Percentiles rank a stretch among this genome's conserved stretches.
Evolutionary conservation across 2,797 vertebrate species (phyloP).

Genomic region (Sebastes oblongus): DNA sequence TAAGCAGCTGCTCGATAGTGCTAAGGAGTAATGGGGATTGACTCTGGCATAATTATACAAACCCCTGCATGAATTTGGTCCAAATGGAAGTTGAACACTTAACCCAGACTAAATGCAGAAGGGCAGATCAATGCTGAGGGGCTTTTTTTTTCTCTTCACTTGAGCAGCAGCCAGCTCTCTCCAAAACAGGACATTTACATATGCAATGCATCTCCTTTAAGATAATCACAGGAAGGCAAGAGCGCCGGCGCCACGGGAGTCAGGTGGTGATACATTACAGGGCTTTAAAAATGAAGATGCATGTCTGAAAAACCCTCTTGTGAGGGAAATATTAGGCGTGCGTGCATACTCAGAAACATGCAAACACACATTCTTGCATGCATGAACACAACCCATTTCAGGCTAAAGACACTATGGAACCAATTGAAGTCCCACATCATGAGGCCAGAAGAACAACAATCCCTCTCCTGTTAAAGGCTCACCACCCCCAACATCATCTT

Average conservation of each 20-base stretch:
- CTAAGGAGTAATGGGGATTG: slow-evolving; percentile 96
- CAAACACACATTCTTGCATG: slow-evolving; percentile 17
- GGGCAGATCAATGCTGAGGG: slow-evolving; percentile 85
- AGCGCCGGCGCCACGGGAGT: slow-evolving; percentile 44
- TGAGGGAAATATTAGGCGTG: slow-evolving; percentile 12
- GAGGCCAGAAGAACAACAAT: slow-evolving; percentile 3
- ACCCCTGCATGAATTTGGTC: slow-evolving; percentile 90
- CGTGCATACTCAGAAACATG: slow-evolving; percentile 11
- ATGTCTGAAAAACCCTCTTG: slow-evolving; percentile 49
- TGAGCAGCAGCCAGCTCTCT: slow-evolving; percentile 61
- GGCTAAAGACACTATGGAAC: slow-evolving; percentile 3
- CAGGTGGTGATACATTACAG: slow-evolving; percentile 45
- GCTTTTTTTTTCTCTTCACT: slow-evolving; percentile 63
- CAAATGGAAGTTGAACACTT: slow-evolving; percentile 90
- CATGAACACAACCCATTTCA: slow-evolving; percentile 13
- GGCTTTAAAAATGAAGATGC: slow-evolving; percentile 67
- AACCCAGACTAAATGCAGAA: slow-evolving; percentile 75
- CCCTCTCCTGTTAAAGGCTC: slow-evolving; percentile 2
- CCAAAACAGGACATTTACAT: slow-evolving; percentile 70
- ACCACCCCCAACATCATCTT: not conserved
- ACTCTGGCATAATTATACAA: slow-evolving; percentile 95
- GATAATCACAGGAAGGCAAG: slow-evolving; percentile 69
- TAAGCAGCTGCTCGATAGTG: slow-evolving; percentile 94
- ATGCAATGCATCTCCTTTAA: slow-evolving; percentile 74
- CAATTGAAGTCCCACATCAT: slow-evolving; percentile 9